A percentile compares a stretch with the other conserved stretches of the same genome.
These are phyloP conservation scores for Achatina immaculata DNA, from an alignment of 1,140 invertebrate genomes.

Conservation along the genomic window DNA sequence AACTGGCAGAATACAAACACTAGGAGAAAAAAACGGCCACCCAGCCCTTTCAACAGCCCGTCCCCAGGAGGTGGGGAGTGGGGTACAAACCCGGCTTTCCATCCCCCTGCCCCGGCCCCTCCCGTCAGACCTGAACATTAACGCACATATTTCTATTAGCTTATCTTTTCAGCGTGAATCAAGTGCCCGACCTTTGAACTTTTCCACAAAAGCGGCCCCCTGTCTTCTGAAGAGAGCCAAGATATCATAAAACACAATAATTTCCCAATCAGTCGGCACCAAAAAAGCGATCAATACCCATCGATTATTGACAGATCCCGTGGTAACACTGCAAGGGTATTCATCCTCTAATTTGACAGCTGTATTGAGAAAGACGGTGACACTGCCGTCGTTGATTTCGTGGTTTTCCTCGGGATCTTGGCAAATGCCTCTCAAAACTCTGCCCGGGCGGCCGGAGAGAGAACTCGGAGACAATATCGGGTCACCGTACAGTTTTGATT, in stretches of 20 bases:
- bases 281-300: slow-evolving; percentile 17
- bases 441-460: no score
- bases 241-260: neutral
- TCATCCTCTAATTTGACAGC: slow-evolving; percentile 6
- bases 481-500: no score
- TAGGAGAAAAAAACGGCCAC: no score
- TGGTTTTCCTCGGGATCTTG: neutral
- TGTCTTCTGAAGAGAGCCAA: neutral
- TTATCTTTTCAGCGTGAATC: neutral
- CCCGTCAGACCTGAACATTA: no score
- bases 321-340: neutral
- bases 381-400: neutral
- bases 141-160: no score
- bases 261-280: slow-evolving; percentile 16
- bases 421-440: slow-evolving; percentile 11
- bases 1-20: no score
- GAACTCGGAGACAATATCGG: no score
- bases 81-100: no score
- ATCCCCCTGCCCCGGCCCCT: no score
- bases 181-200: neutral
- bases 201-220: neutral
- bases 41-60: no score
- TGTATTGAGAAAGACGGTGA: neutral
- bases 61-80: no score
- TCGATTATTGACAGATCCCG: slow-evolving; percentile 1